These are phyloP conservation scores for Pogonognathellus flavescens DNA, from an alignment of 1,140 invertebrate genomes.

Conservation along the genomic window DNA sequence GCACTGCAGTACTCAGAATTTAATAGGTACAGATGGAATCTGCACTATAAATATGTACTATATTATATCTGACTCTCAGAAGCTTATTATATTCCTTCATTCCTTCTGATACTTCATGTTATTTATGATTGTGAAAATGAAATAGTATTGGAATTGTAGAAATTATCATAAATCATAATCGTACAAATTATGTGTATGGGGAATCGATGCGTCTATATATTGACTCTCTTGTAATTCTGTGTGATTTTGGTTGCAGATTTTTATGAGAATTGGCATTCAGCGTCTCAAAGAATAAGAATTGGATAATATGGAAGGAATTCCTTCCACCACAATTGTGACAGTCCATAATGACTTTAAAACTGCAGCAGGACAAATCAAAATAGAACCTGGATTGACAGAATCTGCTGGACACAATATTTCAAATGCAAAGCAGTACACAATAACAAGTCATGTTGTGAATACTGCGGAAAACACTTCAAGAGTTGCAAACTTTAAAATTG, in stretches of 20 bases:
- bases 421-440: conserved; percentile 14
- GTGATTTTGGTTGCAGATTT: background rate
- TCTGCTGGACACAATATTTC: background rate
- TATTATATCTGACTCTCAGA: too few relatives aligned
- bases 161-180: background rate
- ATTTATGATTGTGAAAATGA: background rate
- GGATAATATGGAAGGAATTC: background rate
- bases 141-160: background rate
- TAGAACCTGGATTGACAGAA: conserved; percentile 20
- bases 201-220: too few relatives aligned
- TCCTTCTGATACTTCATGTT: too few relatives aligned
- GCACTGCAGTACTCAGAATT: too few relatives aligned
- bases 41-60: too few relatives aligned
- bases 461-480: background rate
- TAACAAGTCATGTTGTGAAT: conserved; percentile 24
- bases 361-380: background rate
- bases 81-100: too few relatives aligned
- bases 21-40: too few relatives aligned
- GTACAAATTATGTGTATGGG: background rate
- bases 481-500: conserved; percentile 13
- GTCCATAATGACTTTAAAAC: background rate
- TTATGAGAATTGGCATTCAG: background rate
- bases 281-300: background rate
- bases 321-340: background rate
- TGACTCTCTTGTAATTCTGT: background rate